Percentiles rank a stretch among this genome's conserved stretches.
Conservation (phyloP, 2,888 invertebrate species). For the Cloeon dipterum region DNA sequence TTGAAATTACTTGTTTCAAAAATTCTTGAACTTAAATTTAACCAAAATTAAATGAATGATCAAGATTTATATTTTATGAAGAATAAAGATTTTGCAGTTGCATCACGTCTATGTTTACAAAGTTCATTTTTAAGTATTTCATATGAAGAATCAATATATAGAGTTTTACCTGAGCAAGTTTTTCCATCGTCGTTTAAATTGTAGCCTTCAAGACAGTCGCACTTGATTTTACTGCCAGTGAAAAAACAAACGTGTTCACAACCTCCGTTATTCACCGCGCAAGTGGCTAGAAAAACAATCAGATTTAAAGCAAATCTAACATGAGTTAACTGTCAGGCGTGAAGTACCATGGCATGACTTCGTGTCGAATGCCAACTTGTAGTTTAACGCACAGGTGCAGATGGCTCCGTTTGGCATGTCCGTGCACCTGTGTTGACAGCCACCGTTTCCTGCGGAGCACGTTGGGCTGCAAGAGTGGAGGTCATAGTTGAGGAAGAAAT, state of each 20-base stretch:
- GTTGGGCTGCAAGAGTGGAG: conserved; percentile 3
- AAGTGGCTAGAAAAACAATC: conserved; percentile 1
- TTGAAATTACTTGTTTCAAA: no score
- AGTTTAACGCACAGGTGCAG: conserved; percentile 16
- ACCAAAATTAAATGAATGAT: no score
- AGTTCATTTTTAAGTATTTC: no score
- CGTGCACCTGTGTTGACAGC: conserved; percentile 18
- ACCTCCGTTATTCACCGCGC: conserved; percentile 5
- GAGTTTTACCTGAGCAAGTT: conserved; percentile 4
- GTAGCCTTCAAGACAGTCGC: conserved; percentile 5
- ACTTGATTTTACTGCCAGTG: conserved; percentile 3
- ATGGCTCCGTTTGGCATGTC: conserved; percentile 12
- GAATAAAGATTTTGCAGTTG: no score
- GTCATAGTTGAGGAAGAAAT: conserved; percentile 3
- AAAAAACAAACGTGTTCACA: conserved; percentile 3
- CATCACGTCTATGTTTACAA: no score
- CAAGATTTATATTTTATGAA: no score
- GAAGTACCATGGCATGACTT: conserved; percentile 15
- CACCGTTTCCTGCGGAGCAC: conserved; percentile 17
- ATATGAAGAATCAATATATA: no score
- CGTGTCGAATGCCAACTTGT: conserved; percentile 14
- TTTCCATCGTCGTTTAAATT: conserved; percentile 4
- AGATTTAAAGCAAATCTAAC: neutral
- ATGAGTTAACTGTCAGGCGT: neutral
- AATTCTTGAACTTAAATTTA: no score